Evolutionary conservation across 2,113 vertebrate genomes (phyloP), one percentile per base, ranked within the genome.

Genomic region (Myotis brandtii): DNA sequence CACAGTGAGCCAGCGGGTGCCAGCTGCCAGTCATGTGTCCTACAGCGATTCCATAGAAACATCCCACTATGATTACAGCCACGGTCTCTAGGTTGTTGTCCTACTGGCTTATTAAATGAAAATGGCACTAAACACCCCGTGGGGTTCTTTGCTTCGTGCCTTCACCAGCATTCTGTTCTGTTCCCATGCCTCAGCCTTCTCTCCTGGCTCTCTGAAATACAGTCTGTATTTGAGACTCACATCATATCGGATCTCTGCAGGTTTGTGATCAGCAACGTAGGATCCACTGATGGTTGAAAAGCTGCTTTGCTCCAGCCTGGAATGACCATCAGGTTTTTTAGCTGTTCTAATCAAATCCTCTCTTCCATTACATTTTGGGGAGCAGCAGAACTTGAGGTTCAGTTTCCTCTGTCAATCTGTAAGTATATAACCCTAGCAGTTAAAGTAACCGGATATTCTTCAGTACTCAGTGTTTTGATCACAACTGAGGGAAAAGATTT

Each of bases 81-180:
- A 6, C 2, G 32, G 84, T 62, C 87, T 9, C 64, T 86, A 93
- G 86, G 59, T 82, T 59, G 34, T 89, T 93, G 0, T 89, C 37
- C 84, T 95, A 18, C 72, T 66, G 85, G 87, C 91, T 97, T 92
- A 96, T 97, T 98, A 97, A 98, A 96, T 48, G 93, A 88, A 94
- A 96, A 59, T 89, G 91, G 93, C 97, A 95, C 96, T 91, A 62
- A 75, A 91, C 25, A 14, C 64, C 80, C 67, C 82, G 52, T 12
- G 82, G 93, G 91, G 86, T 92, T 95, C 91, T 95, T 91, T 69
- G 54, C 85, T 89, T 67, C 91, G 95, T 96, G 96, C 95, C 96
- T 94, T 84, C 89, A 76, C 82, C 94, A 93, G 86, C 93, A 21
- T 82, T 91, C 80, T 82, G 1, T 66, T 66, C 75, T 5, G 5